Evolutionary conservation across 2,888 invertebrate species (phyloP), one percentile per base, ranked within the genome.

Genomic region (Aspidiotus rigidus): DNA sequence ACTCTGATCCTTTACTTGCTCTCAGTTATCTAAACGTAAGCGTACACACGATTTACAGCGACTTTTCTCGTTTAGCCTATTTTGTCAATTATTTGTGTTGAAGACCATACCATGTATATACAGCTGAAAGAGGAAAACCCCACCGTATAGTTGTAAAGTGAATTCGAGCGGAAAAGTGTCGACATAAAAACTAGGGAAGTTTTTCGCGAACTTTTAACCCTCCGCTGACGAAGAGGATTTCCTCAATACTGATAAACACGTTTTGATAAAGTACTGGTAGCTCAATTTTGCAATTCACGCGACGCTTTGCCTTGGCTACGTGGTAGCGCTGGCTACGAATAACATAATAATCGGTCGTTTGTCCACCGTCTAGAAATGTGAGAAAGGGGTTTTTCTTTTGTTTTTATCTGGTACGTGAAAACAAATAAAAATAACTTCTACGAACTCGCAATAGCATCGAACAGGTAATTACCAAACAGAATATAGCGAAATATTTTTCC

Each of bases 381-480:
- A 3, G 49, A 6, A 49, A 49, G n/a, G 49, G n/a, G 6, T 2
- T 11, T n/a, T 49, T 49, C 49, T 49, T 49, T 49, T 49, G 49
- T 49, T 49, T 49, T n/a, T 13, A 11, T 49, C 49, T 11, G 11
- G n/a, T 13, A 49, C 10, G n/a, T 13, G n/a, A 49, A 49, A 49
- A 49, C 10, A 49, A 49, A 49, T 13, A 49, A 49, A 49, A 49
- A 49, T 13, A 49, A 49, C 49, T 49, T 11, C 11, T 49, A 49
- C n/a, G n/a, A 49, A 49, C n/a, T 28, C 28, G n/a, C 49, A 63
- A 64, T 54, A 64, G 54, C 28, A 54, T 64, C 64, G 55, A 39
- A 40, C 40, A 55, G 54, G 64, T 64, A 64, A 64, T 64, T 64
- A 64, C 64, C 40, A 16, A 64, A 64, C 64, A 54, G 54, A 64